Base-by-base conservation (phyloP, 1,140 invertebrate species). In the Pseudomyrmex cubaensis region DNA sequence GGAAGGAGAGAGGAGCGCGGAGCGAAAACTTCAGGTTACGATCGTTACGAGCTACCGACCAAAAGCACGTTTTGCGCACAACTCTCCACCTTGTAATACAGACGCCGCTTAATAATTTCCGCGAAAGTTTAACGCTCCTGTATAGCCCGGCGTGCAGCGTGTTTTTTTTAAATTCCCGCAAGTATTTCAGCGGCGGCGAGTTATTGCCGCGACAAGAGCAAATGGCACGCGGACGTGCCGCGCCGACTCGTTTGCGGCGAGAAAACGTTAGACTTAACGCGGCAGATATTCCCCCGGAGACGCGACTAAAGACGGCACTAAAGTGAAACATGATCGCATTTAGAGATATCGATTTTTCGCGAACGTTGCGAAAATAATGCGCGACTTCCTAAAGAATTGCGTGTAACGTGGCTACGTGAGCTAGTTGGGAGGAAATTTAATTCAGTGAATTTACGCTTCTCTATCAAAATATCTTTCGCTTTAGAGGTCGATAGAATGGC, bases 141-240 rank as follows among this genome's bases (percentile, higher is more conserved):
- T 61, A 48, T 69, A 57, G 12, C 12, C 62, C 15, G 15, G 8
- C 10, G 44, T 5, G 20, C 46, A 22, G 46, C 62, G 50, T 63
- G 59, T 74, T 78, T 64, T 85, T 82, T 72, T 74, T 67, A 82
- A 86, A 77, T 69, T 69, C 83, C 66, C 64, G 62, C 82, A 83
- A 75, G 62, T 80, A 73, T 69, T 85, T 82, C 69, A 82, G 52
- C 72, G 56, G 44, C 84, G 44, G 54, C 78, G 78, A 85, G 67
- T 69, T 85, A 72, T 83, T 74, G 75, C 77, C 70, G 76, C 83
- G 83, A 84, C 76, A 82, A 75, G 56, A 84, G 83, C 76, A 84
- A 84, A 84, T 82, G 76, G 76, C 75, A 80, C 46, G 64, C 48
- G 83, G 63, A 82, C 83, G 83, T 84, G 83, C 66, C 83, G 59